Evolutionary conservation across 2,797 vertebrate genomes (phyloP).

Genomic region (Oreonectes daqikongensis): DNA sequence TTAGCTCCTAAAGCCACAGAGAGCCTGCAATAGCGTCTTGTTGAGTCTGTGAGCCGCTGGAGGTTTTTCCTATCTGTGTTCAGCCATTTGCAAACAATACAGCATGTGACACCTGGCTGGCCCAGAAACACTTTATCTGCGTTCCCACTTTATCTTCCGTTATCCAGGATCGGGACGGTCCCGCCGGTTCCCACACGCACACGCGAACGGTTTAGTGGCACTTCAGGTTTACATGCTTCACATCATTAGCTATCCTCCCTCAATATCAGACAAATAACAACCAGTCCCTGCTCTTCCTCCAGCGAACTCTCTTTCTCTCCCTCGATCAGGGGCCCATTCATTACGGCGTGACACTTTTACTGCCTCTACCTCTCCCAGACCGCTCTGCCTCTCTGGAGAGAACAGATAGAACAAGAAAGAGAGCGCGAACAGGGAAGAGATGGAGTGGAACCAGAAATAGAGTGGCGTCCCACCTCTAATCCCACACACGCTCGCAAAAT

Average conservation of each 20-base stretch:
- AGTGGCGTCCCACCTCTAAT: constrained; percentile 32
- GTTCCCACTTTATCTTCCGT: constrained; percentile 68
- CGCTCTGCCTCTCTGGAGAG: constrained; percentile 52
- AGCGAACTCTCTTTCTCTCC: constrained; percentile 46
- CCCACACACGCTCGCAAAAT: constrained; percentile 30
- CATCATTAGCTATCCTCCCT: constrained; percentile 76
- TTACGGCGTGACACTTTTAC: constrained; percentile 79
- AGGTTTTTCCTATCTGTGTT: constrained; percentile 57
- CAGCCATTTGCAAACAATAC: constrained; percentile 70
- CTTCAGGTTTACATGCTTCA: constrained; percentile 71
- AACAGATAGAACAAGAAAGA: constrained; percentile 42
- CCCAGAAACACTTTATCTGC: constrained; percentile 66
- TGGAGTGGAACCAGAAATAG: constrained; percentile 41
- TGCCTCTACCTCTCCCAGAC: constrained; percentile 65
- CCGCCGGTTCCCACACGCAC: constrained; percentile 61
- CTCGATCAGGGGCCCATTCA: constrained; percentile 69
- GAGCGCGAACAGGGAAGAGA: constrained; percentile 13
- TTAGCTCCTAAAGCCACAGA: neutral
- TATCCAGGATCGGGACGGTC: constrained; percentile 61
- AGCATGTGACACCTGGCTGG: constrained; percentile 66
- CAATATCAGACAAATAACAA: constrained; percentile 76
- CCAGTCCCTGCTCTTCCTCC: constrained; percentile 50
- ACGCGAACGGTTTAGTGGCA: constrained; percentile 67
- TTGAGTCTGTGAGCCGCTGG: neutral
- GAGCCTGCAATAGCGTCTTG: neutral